Percentiles rank a stretch among this genome's conserved stretches.
Conservation (phyloP, 2,888 invertebrate species). For the Philereme transversata region DNA sequence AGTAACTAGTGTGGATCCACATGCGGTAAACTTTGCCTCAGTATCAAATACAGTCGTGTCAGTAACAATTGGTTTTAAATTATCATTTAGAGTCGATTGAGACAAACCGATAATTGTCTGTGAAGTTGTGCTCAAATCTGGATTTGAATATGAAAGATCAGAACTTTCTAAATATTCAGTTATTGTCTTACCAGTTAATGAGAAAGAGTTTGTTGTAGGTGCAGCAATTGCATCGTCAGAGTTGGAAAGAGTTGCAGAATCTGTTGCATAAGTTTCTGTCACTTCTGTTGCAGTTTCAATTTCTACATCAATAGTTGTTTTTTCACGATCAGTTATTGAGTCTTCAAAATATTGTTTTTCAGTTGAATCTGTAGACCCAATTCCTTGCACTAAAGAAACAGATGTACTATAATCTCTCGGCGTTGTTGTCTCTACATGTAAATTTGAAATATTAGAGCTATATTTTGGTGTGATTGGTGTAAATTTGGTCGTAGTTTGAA, state of each 20-base stretch:
- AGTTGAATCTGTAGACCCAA: not conserved
- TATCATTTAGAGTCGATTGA: not conserved
- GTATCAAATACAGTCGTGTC: not conserved
- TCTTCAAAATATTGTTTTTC: not conserved
- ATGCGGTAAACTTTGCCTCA: not conserved
- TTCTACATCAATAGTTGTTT: not conserved
- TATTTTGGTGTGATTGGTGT: slow-evolving; percentile 21
- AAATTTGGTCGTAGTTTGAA: slow-evolving; percentile 40
- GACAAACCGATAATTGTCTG: not conserved
- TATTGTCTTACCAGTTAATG: not conserved
- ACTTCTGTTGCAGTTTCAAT: not conserved
- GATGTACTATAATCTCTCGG: not conserved
- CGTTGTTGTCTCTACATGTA: not conserved
- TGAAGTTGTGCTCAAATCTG: not conserved
- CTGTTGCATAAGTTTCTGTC: not conserved
- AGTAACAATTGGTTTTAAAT: not conserved
- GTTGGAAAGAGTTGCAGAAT: not conserved
- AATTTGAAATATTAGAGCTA: slow-evolving; percentile 15
- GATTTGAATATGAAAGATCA: not conserved
- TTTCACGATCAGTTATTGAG: not conserved
- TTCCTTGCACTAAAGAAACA: no score
- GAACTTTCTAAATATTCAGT: not conserved
- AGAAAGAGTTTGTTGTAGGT: not conserved
- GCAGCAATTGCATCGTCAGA: not conserved
- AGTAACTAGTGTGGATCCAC: not conserved